These are phyloP conservation scores for Tetropium fuscum DNA, from an alignment of 2,888 invertebrate species.

Conservation along the genomic window DNA sequence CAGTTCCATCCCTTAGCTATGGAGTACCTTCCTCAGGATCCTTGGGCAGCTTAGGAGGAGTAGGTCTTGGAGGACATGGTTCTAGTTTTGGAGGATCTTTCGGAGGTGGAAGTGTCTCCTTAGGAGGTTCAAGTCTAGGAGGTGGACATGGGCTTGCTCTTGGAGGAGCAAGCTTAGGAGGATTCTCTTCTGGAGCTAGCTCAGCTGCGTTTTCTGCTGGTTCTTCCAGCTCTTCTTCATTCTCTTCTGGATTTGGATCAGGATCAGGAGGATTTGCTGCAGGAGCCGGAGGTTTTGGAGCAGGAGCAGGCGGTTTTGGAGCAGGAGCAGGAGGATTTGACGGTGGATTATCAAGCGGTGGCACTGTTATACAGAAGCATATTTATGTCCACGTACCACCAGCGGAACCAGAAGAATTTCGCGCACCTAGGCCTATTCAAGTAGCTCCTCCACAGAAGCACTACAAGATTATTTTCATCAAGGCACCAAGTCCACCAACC, in stretches of 20 bases:
- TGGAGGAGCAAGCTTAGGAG: conserved; percentile 22
- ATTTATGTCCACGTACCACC: conserved; percentile 91
- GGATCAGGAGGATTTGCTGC: conserved; percentile 49
- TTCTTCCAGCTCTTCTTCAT: conserved; percentile 42
- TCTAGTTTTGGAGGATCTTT: conserved; percentile 13
- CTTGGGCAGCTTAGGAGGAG: conserved; percentile 17
- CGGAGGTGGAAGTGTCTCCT: conserved; percentile 20
- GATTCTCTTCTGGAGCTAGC: conserved; percentile 18
- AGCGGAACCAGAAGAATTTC: conserved; percentile 67
- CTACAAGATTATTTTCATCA: conserved; percentile 28
- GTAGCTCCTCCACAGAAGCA: conserved; percentile 21
- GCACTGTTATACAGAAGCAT: conserved; percentile 78
- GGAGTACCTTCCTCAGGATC: conserved; percentile 22
- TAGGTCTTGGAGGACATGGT: conserved; percentile 25
- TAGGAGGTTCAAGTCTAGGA: background rate
- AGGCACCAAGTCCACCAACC: conserved; percentile 66
- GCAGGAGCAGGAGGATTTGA: conserved; percentile 54
- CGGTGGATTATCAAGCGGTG: conserved; percentile 37
- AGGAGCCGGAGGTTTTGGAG: conserved; percentile 44
- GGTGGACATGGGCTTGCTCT: conserved; percentile 6
- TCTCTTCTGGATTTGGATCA: conserved; percentile 52
- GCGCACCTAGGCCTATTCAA: conserved; percentile 11
- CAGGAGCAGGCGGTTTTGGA: conserved; percentile 60
- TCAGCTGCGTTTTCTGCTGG: conserved; percentile 17
- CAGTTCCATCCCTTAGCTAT: conserved; percentile 38